Percentiles rank a stretch among this genome's conserved stretches.
phyloP scores from a whole-genome alignment of 2,113 vertebrate genomes.

The Poecilia latipinna region DNA sequence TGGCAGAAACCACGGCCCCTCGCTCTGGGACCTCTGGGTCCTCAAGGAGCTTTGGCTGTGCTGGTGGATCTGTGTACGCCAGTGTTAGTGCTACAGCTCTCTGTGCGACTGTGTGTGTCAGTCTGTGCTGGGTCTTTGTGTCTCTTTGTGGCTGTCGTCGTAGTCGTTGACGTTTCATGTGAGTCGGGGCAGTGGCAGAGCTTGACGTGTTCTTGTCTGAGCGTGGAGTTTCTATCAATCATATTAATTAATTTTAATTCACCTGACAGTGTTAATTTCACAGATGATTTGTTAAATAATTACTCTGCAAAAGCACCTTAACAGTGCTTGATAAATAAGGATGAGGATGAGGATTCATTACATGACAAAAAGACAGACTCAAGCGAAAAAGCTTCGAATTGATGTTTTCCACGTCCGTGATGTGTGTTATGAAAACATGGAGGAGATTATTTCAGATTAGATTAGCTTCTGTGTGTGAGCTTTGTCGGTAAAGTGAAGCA shows the following conservation, averaged over 20 bases:
- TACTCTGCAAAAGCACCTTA: conserved; percentile 35
- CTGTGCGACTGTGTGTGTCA: conserved; percentile 64
- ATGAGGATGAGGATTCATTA: conserved; percentile 25
- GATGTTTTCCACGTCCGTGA: conserved; percentile 1
- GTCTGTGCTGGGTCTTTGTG: conserved; percentile 65
- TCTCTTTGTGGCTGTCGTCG: conserved; percentile 74
- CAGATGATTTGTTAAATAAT: conserved; percentile 65
- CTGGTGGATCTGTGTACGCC: conserved; percentile 77
- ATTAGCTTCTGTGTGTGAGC: conserved; percentile 19
- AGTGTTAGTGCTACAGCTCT: conserved; percentile 76
- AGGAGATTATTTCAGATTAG: conserved; percentile 25
- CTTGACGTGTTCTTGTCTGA: conserved; percentile 56
- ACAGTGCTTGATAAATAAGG: conserved; percentile 35
- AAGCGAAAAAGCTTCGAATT: conserved; percentile 1
- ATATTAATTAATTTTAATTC: conserved; percentile 61
- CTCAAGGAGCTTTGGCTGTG: conserved; percentile 74
- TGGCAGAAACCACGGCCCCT: conserved; percentile 77
- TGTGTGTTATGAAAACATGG: conserved; percentile 5
- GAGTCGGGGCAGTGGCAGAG: conserved; percentile 34
- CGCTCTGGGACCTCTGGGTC: conserved; percentile 61
- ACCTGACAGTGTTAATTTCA: conserved; percentile 73
- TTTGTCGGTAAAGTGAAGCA: conserved; percentile 13
- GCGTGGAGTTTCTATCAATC: conserved; percentile 58
- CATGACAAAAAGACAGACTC: conserved; percentile 27
- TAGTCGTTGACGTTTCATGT: conserved; percentile 65